Percentiles rank a stretch among this genome's conserved stretches.
Evolutionary conservation across 2,888 invertebrate genomes (phyloP).

Genomic region (Glyphotaelius pellucidus): DNA sequence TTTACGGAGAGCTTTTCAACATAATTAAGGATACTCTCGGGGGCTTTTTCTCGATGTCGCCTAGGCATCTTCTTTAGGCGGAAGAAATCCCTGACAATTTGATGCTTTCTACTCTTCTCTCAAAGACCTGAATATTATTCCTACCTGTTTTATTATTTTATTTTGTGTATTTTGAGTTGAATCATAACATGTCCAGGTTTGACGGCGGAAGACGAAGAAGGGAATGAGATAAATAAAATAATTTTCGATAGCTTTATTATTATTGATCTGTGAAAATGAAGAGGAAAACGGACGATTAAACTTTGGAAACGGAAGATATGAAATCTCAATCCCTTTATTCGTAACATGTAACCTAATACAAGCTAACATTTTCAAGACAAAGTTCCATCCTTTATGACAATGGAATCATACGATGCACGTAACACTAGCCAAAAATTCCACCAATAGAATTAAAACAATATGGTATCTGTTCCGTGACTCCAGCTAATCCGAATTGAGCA

Average conservation of each 20-base stretch:
- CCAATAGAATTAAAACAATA: not conserved
- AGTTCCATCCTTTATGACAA: not conserved
- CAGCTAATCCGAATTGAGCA: not conserved
- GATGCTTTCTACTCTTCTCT: not conserved
- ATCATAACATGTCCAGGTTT: too few species aligned
- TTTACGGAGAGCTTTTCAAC: not conserved
- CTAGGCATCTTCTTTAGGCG: not conserved
- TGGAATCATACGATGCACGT: not conserved
- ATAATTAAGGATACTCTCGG: not conserved
- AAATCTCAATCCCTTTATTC: not conserved
- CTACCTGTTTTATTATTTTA: too few species aligned
- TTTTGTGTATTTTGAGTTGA: too few species aligned
- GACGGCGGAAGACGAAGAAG: too few species aligned
- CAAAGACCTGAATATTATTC: not conserved
- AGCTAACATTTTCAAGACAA: not conserved
- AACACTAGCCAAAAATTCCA: not conserved
- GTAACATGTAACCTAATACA: not conserved
- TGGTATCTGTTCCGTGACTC: not conserved
- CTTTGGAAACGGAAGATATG: not conserved
- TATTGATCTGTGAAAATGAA: too few species aligned
- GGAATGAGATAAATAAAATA: too few species aligned
- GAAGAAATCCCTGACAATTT: not conserved
- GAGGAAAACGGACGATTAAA: not conserved
- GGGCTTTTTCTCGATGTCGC: not conserved
- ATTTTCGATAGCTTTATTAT: too few species aligned